Evolutionary conservation across 2,888 invertebrate species (phyloP), one percentile per base, ranked within the genome.

Genomic region (Tinea pellionella): DNA sequence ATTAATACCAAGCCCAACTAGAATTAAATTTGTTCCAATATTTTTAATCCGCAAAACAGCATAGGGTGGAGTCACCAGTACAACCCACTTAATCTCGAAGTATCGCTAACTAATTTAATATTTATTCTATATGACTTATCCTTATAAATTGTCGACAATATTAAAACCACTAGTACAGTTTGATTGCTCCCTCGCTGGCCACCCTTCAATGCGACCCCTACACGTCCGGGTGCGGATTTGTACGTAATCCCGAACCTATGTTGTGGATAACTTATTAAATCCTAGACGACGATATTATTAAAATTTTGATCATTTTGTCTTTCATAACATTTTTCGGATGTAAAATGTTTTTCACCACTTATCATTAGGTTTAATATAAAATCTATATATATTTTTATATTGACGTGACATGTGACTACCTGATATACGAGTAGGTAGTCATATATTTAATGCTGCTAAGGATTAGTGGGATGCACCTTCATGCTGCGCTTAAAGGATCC

Each of bases 81-180:
- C 84, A 80, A 80, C 83, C 80, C 78, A 78, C 78, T 78, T 80
- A 86, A 84, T 87, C 83, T 80, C 74, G 62, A 69, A 79, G 80
- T 84, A 82, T 87, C 82, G 73, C 76, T 83, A 82, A 83, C 87
- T 83, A 87, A 87, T 86, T 86, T 87, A 82, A 86, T 86, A 86
- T 87, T 87, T 85, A 82, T 84, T 82, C 78, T 71, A 72, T 66
- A 71, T 71, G 85, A 85, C 84, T 86, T 84, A 87, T 86, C 86
- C 77, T 86, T 86, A 87, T 86, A 87, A 86, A 86, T 86, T 78
- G 87, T 74, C 78, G 78, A 82, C 86, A 82, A 79, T 87, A 86
- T 87, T 87, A 85, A 82, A 86, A 87, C 85, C 85, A 69, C 85
- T 74, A 80, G 81, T 80, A 80, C 80, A 79, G 77, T 76, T 82